These are phyloP conservation scores for Gymnogyps californianus DNA, from an alignment of 2,113 vertebrate genomes.

Conservation along the genomic window DNA sequence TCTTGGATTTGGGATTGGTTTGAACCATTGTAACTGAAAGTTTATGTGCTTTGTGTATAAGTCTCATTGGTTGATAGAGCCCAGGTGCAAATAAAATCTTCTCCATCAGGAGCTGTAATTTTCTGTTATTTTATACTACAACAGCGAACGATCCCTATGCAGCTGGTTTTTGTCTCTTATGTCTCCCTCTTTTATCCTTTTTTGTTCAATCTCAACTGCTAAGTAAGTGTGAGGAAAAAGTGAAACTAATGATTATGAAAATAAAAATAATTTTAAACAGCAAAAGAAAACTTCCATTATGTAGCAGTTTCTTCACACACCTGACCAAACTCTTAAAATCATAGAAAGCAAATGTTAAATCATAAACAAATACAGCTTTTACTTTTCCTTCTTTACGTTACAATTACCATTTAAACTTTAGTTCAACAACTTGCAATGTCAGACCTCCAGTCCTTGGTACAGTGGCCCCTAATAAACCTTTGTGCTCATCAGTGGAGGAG, in stretches of 20 bases:
- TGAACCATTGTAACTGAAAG: background rate
- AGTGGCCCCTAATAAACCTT: background rate
- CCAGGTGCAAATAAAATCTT: slow-evolving; percentile 36
- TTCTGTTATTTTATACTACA: slow-evolving; percentile 12
- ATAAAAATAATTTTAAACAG: background rate
- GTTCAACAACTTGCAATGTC: background rate
- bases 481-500: background rate
- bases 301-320: background rate
- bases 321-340: background rate
- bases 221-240: background rate
- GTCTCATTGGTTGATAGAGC: background rate
- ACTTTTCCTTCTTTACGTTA: background rate
- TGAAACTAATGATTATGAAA: background rate
- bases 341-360: background rate
- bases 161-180: background rate
- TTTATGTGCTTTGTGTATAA: background rate
- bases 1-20: background rate
- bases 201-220: background rate
- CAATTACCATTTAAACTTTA: background rate
- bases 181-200: background rate
- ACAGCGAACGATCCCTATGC: background rate
- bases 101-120: slow-evolving; percentile 43
- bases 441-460: background rate
- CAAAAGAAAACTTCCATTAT: background rate
- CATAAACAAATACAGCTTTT: background rate